Base-by-base conservation (phyloP, 2,888 invertebrate species). In the Acrobasis suavella region DNA sequence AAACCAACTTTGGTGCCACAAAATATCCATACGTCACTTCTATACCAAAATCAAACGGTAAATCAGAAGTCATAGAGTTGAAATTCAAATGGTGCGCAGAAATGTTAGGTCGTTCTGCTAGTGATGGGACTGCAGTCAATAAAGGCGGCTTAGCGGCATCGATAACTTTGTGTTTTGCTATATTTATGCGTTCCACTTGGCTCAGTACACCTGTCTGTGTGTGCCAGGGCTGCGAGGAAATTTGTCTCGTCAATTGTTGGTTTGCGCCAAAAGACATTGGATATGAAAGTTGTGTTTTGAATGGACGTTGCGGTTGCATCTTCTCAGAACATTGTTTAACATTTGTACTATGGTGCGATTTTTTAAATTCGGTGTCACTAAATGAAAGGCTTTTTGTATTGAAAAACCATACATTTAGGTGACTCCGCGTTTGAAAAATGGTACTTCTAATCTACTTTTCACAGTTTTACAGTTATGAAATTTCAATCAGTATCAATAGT, bases 121-220 rank as follows among this genome's bases (percentile, higher is more conserved):
- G 82, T 82, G 84, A 72, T 78, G 83, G 75, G 70, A 75, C 67
- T 67, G 74, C 72, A 86, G 87, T 89, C 87, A 87, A 90, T 90
- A 87, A 84, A 87, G 80, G 82, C 81, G 83, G 87, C 89, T 90
- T 90, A 89, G 86, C 80, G 81, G 85, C 79, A 84, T 88, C 90
- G 87, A 88, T 89, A 89, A 91, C 88, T 89, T 87, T 88, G 87
- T 85, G 83, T 88, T 89, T 84, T 86, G 84, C 81, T 72, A 82
- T 87, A 85, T 88, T 89, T 87, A 87, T 86, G 85, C 79, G 80
- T 80, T 83, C 81, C 80, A 86, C 82, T 89, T 87, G 86, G 85
- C 84, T 81, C 73, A 69, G 65, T 73, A 81, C 82, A 83, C 83
- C 83, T 86, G 85, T 83, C 78, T 81, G 78, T 78, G 74, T 78